Evolutionary conservation across 1,140 invertebrate genomes (phyloP).

Genomic region (Phymorhynchus buccinoides): DNA sequence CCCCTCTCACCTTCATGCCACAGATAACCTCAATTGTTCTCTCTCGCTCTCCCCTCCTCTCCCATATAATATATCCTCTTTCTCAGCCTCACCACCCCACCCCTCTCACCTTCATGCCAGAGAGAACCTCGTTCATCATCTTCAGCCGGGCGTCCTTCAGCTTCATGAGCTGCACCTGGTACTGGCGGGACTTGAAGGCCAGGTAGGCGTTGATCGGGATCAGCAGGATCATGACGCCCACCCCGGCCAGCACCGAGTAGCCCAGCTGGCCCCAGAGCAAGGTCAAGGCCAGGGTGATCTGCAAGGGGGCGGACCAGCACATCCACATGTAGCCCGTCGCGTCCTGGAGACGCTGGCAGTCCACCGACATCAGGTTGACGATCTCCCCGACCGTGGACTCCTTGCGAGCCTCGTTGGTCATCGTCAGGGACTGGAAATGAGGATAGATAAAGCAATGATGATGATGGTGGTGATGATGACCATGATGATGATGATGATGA

Average conservation of each 20-base stretch:
- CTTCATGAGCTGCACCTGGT: slow-evolving; percentile 76
- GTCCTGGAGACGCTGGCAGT: slow-evolving; percentile 73
- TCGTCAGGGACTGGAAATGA: slow-evolving; percentile 55
- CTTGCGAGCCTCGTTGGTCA: slow-evolving; percentile 63
- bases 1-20: background rate
- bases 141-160: slow-evolving; percentile 77
- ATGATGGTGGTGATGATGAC: too few relatives aligned
- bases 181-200: slow-evolving; percentile 81
- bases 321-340: slow-evolving; percentile 86
- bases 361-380: slow-evolving; percentile 77
- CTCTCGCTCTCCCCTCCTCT: too few relatives aligned
- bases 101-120: slow-evolving; percentile 76
- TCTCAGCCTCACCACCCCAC: too few relatives aligned
- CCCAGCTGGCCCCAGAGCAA: slow-evolving; percentile 87
- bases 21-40: too few relatives aligned
- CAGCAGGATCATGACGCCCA: slow-evolving; percentile 71
- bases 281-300: slow-evolving; percentile 84
- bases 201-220: slow-evolving; percentile 84
- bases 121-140: slow-evolving; percentile 73
- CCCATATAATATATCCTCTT: too few relatives aligned
- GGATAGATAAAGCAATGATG: background rate
- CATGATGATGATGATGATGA: too few relatives aligned
- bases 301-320: slow-evolving; percentile 95
- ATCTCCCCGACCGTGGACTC: slow-evolving; percentile 77
- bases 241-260: slow-evolving; percentile 66